Base-by-base conservation (phyloP, 2,888 invertebrate species). In the Caenorhabditis afra region DNA sequence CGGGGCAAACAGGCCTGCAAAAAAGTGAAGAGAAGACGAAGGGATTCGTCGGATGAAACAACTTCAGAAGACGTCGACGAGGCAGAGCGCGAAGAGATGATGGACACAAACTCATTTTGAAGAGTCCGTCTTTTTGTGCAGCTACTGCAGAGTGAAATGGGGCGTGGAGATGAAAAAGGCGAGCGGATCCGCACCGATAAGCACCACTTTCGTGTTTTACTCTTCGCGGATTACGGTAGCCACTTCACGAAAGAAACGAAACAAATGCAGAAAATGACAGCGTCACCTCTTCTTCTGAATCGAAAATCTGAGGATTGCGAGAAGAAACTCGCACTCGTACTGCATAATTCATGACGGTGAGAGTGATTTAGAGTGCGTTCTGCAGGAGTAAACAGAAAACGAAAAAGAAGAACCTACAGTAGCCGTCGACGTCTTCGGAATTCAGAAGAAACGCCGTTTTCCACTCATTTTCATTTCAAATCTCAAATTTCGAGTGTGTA, bases 401-500 rank as follows among this genome's bases (percentile, higher is more conserved):
- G 29, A 29, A 29, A 29, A 29, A 29, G 29, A 29, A 29, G 29
- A 29, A 29, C 4, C 29, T 29, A 29, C 29, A 29, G 29, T 29
- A 29, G 3, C 7, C 29, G 3, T 29, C n/a, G 3, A 29, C 29
- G 12, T 12, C 49, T 18, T 22, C 49, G 3, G 16, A 7, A 8
- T 8, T 47, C 47, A 3, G 10, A 29, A 52, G 29, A 29, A n/a
- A 12, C 10, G 22, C 35, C 53, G 16, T 29, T 41, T 3, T 16
- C 44, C 50, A 23, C 47, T 49, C 50, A 58, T 58, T 68, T 68
- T 35, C 68, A 7, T 53, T 50, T 59, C 22, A 55, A 64, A 44
- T 67, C 67, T 67, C 67, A 52, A 61, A 59, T 68, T 68, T 59
- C 68, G 35, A 45, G 47, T 47, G 62, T 68, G 53, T 68, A 68